A percentile compares a stretch with the other conserved stretches of the same genome.
These are phyloP conservation scores for Cyprinodon variegatus DNA, from an alignment of 2,113 vertebrate species.

Conservation along the genomic window DNA sequence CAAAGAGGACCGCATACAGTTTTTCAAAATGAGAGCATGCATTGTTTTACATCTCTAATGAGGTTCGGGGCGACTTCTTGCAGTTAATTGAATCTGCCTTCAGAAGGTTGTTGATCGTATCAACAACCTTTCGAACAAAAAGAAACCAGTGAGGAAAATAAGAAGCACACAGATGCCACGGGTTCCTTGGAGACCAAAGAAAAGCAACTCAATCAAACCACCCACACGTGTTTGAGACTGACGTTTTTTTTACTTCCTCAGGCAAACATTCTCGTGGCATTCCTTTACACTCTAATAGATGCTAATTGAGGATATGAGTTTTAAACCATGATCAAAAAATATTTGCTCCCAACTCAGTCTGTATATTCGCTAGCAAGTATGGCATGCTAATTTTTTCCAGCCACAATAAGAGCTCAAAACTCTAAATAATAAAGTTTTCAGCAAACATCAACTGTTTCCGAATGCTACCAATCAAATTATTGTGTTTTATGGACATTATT, in stretches of 20 bases:
- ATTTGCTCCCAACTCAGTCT: background rate
- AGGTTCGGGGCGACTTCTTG: background rate
- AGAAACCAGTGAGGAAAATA: background rate
- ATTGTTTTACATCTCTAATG: constrained; percentile 2
- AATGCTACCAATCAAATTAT: no score
- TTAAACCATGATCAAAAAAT: background rate
- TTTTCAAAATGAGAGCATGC: constrained; percentile 8
- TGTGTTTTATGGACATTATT: no score
- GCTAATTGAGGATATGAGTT: no score
- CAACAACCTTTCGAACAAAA: background rate
- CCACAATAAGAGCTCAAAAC: no score
- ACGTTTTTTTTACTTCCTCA: background rate
- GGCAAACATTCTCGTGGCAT: background rate
- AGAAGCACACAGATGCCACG: background rate
- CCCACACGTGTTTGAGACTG: constrained; percentile 3
- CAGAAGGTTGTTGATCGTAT: background rate
- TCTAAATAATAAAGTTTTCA: no score
- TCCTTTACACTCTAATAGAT: background rate
- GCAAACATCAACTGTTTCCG: no score
- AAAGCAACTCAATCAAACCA: background rate
- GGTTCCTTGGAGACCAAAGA: background rate
- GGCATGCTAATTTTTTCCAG: no score
- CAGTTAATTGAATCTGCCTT: background rate
- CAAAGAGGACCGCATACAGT: constrained; percentile 2
- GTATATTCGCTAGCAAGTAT: no score